Conservation (phyloP, 2,888 invertebrate genomes). For the Drosophila ochracea region DNA sequence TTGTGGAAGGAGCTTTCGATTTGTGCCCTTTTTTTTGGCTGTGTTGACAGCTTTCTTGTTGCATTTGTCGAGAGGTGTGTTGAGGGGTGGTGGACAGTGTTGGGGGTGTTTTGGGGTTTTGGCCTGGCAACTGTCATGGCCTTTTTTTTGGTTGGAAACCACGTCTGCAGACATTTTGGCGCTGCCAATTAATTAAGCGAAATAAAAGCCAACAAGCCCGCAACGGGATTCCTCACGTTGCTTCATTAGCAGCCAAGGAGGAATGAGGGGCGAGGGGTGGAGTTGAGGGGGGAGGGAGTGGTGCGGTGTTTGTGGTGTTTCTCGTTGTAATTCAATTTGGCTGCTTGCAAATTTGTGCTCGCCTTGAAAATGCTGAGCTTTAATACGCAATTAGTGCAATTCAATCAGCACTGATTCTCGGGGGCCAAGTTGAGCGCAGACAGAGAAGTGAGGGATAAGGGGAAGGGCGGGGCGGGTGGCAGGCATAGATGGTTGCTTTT, state of each 20-base stretch:
- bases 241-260: constrained; percentile 56
- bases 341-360: constrained; percentile 72
- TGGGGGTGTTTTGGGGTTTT: constrained; percentile 1
- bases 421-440: constrained; percentile 42
- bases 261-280: background rate
- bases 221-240: constrained; percentile 44
- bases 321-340: constrained; percentile 74
- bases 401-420: constrained; percentile 69
- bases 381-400: constrained; percentile 81
- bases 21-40: constrained; percentile 25
- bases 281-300: background rate
- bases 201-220: constrained; percentile 75
- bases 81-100: background rate
- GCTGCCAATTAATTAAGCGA: constrained; percentile 83
- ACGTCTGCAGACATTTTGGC: constrained; percentile 61
- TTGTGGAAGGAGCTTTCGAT: constrained; percentile 12
- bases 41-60: constrained; percentile 75
- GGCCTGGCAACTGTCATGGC: constrained; percentile 43
- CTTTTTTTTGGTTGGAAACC: constrained; percentile 37
- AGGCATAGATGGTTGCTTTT: constrained; percentile 42
- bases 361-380: constrained; percentile 69
- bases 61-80: constrained; percentile 35
- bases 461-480: background rate
- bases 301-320: constrained; percentile 11
- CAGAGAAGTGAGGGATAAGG: background rate